Evolutionary conservation across 2,113 vertebrate species (phyloP).

Genomic region (Malurus cyaneus): DNA sequence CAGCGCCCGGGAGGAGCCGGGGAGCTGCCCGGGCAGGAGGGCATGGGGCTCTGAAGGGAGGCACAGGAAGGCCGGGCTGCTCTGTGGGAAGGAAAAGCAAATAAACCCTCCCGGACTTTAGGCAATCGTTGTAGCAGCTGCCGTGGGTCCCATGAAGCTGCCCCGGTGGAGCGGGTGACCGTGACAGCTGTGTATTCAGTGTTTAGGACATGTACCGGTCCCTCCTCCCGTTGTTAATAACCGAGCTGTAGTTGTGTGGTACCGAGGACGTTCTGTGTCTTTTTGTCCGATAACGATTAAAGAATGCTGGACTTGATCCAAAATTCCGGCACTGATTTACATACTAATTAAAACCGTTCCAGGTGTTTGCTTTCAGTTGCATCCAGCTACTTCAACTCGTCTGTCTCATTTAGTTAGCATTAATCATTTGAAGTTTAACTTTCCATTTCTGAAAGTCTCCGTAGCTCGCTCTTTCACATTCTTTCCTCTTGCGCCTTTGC

Average conservation of each 20-base stretch:
- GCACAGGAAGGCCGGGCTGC: background rate
- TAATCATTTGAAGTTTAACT: background rate
- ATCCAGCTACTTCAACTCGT: background rate
- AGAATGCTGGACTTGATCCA: background rate
- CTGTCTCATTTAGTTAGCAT: background rate
- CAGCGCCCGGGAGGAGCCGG: background rate
- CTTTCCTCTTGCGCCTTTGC: background rate
- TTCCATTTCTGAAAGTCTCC: background rate
- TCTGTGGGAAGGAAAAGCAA: rapidly evolving
- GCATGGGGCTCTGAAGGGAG: background rate
- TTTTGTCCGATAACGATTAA: background rate
- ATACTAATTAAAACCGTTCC: background rate
- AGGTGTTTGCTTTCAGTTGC: background rate
- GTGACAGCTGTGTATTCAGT: rapidly evolving
- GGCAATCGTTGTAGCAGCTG: rapidly evolving
- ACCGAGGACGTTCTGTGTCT: rapidly evolving
- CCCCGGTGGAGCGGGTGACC: background rate
- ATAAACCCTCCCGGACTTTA: rapidly evolving
- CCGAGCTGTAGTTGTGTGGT: background rate
- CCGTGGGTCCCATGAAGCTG: rapidly evolving
- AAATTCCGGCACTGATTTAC: background rate
- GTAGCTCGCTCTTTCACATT: background rate
- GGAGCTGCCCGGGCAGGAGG: background rate
- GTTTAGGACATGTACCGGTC: rapidly evolving
- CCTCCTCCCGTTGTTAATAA: rapidly evolving